Percentiles rank a stretch among this genome's conserved stretches.
Conservation (phyloP, 2,888 invertebrate species). For the Scaptodrosophila latifasciaeformis region DNA sequence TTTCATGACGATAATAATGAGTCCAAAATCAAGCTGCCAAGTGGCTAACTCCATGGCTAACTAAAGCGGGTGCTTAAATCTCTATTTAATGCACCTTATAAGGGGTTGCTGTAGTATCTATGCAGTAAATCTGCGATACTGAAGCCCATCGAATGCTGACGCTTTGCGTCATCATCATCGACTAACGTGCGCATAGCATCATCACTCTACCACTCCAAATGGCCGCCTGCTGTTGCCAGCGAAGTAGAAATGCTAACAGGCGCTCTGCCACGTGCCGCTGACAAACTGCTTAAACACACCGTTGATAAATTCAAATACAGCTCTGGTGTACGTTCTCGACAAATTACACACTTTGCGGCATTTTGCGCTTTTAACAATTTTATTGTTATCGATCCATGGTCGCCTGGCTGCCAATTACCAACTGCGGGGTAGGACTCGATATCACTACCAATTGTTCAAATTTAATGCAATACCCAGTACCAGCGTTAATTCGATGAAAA, state of each 20-base stretch:
- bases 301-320: conserved; percentile 59
- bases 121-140: conserved; percentile 11
- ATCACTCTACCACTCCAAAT: conserved; percentile 24
- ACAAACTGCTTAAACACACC: conserved; percentile 66
- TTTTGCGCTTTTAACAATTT: conserved; percentile 66
- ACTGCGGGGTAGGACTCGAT: too few relatives aligned
- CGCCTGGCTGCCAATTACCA: conserved; percentile 62
- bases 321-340: conserved; percentile 30
- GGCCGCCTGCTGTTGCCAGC: conserved; percentile 61
- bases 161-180: conserved; percentile 50
- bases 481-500: too few relatives aligned
- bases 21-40: conserved; percentile 26
- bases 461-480: too few relatives aligned
- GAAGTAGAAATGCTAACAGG: conserved; percentile 52
- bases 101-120: conserved; percentile 29
- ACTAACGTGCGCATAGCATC: conserved; percentile 15
- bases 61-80: conserved; percentile 70
- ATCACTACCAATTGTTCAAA: conserved; percentile 32
- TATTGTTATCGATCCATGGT: conserved; percentile 64
- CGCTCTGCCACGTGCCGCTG: conserved; percentile 58
- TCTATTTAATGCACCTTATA: conserved; percentile 65
- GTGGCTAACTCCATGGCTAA: conserved; percentile 44
- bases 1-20: conserved; percentile 36
- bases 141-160: conserved; percentile 28
- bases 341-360: conserved; percentile 67